A percentile compares a stretch with the other conserved stretches of the same genome.
These are phyloP conservation scores for Lepidochitona cinerea DNA, from an alignment of 2,888 invertebrate genomes.

Conservation along the genomic window DNA sequence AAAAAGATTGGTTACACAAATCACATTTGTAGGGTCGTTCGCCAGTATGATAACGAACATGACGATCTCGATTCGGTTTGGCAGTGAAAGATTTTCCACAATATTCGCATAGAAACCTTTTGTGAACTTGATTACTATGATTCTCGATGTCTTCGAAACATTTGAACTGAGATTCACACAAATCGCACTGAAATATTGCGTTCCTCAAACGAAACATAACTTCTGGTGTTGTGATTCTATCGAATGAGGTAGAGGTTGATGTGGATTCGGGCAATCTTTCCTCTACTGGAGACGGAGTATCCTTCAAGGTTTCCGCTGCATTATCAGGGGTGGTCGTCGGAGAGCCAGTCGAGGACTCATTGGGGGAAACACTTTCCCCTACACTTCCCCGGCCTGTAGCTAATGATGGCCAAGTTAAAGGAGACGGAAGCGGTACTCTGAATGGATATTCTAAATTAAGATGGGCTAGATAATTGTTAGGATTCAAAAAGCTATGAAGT, in stretches of 20 bases:
- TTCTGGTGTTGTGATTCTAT: conserved; percentile 48
- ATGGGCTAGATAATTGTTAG: background rate
- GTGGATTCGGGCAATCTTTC: background rate
- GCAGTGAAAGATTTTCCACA: conserved; percentile 68
- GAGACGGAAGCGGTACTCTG: background rate
- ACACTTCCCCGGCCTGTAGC: background rate
- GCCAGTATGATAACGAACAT: conserved; percentile 67
- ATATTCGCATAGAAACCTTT: conserved; percentile 63
- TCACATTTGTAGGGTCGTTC: conserved; percentile 62
- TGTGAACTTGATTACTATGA: conserved; percentile 59
- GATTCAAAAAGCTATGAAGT: background rate
- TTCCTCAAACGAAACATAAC: conserved; percentile 42
- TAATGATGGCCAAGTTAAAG: background rate
- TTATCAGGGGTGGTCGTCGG: background rate
- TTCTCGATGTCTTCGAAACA: conserved; percentile 58
- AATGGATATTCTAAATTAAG: background rate
- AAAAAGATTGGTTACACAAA: conserved; percentile 51
- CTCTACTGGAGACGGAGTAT: background rate
- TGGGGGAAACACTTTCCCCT: background rate
- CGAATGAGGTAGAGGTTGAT: conserved; percentile 28
- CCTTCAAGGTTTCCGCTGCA: background rate
- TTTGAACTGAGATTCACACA: conserved; percentile 43
- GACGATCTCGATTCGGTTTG: conserved; percentile 66
- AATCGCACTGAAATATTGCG: conserved; percentile 39
- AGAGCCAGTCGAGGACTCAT: background rate